These are phyloP conservation scores for Atherinosoma microstoma DNA, from an alignment of 2,797 vertebrate species.

Conservation along the genomic window DNA sequence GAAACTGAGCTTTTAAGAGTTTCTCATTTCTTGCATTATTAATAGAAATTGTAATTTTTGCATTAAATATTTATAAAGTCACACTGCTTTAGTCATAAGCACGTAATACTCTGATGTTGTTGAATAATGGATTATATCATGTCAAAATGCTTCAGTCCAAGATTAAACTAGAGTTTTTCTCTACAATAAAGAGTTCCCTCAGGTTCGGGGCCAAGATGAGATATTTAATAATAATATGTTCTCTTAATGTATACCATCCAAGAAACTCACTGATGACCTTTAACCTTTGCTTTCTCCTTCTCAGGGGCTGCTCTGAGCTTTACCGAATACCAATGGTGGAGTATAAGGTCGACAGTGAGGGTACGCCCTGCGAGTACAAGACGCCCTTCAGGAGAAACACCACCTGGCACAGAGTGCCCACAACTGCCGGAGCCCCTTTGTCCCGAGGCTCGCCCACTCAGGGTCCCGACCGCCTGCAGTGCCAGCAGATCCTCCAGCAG, in stretches of 20 bases:
- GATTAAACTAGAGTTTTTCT: background rate
- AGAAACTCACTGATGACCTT: slow-evolving; percentile 11
- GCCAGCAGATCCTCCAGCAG: slow-evolving; percentile 93
- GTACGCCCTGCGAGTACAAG: slow-evolving; percentile 97
- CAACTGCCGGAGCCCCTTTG: slow-evolving; percentile 86
- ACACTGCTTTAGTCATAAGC: background rate
- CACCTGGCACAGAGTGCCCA: slow-evolving; percentile 95
- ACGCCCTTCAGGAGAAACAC: slow-evolving; percentile 97
- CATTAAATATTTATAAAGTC: background rate
- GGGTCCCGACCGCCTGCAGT: slow-evolving; percentile 89
- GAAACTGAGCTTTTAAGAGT: background rate
- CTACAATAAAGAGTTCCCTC: background rate
- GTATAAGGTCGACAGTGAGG: slow-evolving; percentile 98
- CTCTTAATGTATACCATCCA: background rate
- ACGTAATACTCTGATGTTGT: background rate
- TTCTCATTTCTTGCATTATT: background rate
- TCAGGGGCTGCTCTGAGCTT: slow-evolving; percentile 96
- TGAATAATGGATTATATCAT: slow-evolving; percentile 4
- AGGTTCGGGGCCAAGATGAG: background rate
- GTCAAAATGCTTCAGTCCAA: background rate
- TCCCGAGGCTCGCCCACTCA: slow-evolving; percentile 92
- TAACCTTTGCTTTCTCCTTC: slow-evolving; percentile 13
- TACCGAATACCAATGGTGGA: slow-evolving; percentile 98
- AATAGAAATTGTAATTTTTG: slow-evolving; percentile 1
- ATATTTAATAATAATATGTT: background rate